A percentile compares a stretch with the other conserved stretches of the same genome.
These are phyloP conservation scores for Dryoscopus gambensis DNA, from an alignment of 2,113 vertebrate genomes.

Conservation along the genomic window DNA sequence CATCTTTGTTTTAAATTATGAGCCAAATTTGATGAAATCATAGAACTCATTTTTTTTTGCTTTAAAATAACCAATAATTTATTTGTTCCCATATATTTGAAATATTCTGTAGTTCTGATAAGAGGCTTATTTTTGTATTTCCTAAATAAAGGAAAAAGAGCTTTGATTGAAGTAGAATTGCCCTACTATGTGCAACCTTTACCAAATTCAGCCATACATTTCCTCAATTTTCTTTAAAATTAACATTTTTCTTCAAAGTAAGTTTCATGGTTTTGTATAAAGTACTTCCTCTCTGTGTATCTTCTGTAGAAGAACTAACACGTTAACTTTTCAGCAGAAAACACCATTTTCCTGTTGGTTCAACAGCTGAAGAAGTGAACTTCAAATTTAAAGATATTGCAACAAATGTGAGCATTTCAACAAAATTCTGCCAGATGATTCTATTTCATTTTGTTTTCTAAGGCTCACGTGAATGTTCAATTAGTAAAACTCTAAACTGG, in stretches of 20 bases:
- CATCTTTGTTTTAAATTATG: neutral
- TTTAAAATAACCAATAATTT: neutral
- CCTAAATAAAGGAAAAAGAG: neutral
- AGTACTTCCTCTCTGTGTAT: neutral
- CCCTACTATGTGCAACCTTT: neutral
- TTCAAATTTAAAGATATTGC: neutral
- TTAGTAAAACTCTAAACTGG: neutral
- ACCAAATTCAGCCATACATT: neutral
- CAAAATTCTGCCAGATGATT: neutral
- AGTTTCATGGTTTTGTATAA: neutral
- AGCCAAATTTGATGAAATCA: neutral
- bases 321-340: neutral
- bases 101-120: neutral
- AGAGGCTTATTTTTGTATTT: neutral
- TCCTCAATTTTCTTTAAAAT: neutral
- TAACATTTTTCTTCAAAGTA: neutral
- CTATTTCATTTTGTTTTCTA: neutral
- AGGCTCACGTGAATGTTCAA: neutral
- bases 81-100: neutral
- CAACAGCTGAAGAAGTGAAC: neutral
- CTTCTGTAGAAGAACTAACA: neutral
- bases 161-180: neutral
- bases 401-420: neutral
- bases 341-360: neutral
- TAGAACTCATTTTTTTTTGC: neutral